Evolutionary conservation across 2,888 invertebrate genomes (phyloP), one percentile per base, ranked within the genome.

Genomic region (Microdon myrmicae): DNA sequence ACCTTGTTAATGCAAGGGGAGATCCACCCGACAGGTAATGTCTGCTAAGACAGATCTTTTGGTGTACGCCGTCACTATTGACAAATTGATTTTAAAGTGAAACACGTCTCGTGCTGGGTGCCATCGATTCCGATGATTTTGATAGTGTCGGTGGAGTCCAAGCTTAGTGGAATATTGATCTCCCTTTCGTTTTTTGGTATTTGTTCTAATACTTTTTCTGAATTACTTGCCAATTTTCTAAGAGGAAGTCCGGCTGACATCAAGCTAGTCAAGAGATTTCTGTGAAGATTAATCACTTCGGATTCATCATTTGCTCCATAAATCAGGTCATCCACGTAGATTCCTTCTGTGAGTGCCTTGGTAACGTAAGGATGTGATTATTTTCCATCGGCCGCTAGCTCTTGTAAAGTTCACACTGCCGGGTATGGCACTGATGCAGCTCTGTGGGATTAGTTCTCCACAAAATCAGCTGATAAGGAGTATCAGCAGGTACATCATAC

Each of bases 301-400:
- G 20, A 10, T 25, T 38, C 19, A 5, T 26, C 22, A 22, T 51
- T 47, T 6, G 38, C 12, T 9, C 54, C 54, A 23, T 51, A 44
- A 6, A 44, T 54, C 2, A 29, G 13, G 5, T 54, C 38, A 16
- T 69, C 67, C 7, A 71, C 67, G 32, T 68, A 68, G 13, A 69
- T 66, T 29, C 60, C 60, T 13, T 41, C 23, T 10, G 31, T 37
- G 2, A 68, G 23, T 12, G 31, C 31, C 10, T 25, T 28, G n/a
- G 60, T 19, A 17, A 68, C 69, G 7, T 58, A 4, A 5, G 69
- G 68, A 39, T 38, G 55, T 2, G 22, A 68, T 17, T 22, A 59
- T 69, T 37, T 69, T 55, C 60, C 68, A 9, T 68, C 68, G 1
- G 38, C 23, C 0, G 59, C 68, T 1, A 69, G 37, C 31, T 69